Evolutionary conservation across 1,140 invertebrate genomes (phyloP).

Genomic region (Pseudomyrmex sp.): DNA sequence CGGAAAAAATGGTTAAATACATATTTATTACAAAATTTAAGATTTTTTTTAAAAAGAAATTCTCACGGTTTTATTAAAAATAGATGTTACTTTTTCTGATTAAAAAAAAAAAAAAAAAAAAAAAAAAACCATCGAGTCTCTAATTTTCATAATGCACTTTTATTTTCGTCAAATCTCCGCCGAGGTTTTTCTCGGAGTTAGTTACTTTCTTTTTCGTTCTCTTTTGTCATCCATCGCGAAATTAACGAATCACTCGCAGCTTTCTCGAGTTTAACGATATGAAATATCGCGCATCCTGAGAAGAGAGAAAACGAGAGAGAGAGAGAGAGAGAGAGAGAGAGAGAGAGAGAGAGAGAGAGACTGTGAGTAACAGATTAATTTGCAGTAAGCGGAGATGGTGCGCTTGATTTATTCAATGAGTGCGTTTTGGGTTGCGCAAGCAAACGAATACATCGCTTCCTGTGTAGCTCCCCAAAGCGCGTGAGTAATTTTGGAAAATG

Average conservation of each 20-base stretch:
- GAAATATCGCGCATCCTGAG: neutral
- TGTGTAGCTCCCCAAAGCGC: neutral
- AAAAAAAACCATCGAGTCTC: neutral
- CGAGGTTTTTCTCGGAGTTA: neutral
- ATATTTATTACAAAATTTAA: too few relatives aligned
- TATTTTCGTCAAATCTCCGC: neutral
- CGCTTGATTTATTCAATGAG: conserved; percentile 41
- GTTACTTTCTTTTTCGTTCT: neutral
- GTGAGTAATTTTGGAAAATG: conserved; percentile 31
- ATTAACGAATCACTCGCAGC: neutral
- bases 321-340: too few relatives aligned
- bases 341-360: too few relatives aligned
- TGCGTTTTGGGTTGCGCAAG: conserved; percentile 6
- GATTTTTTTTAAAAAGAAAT: too few relatives aligned
- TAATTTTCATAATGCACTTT: neutral
- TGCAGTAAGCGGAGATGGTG: neutral
- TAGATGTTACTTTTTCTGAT: neutral
- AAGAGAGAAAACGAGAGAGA: too few relatives aligned
- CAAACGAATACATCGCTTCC: conserved; percentile 43
- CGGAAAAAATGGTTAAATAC: too few relatives aligned
- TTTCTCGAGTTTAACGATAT: conserved; percentile 16
- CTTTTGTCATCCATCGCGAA: neutral
- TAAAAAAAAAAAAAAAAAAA: neutral
- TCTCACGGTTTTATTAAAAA: too few relatives aligned
- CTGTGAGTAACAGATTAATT: conserved; percentile 50